Evolutionary conservation across 2,888 invertebrate species (phyloP), one percentile per base, ranked within the genome.

Genomic region (Neoaliturus tenellus): DNA sequence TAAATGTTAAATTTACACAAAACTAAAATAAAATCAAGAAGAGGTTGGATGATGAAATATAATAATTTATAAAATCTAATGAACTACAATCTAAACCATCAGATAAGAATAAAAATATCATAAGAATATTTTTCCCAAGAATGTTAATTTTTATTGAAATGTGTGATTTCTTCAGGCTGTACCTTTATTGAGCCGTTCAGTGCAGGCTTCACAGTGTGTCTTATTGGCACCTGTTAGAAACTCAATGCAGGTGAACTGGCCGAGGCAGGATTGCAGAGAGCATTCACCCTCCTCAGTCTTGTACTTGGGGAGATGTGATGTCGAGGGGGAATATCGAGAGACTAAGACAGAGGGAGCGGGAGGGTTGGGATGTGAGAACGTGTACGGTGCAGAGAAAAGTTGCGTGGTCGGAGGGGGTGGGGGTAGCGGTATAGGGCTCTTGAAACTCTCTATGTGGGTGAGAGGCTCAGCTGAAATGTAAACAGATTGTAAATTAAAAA

Each of bases 171-270:
- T 86, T 6, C 35, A 35, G 35, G 10, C 35, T 8, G 25, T 87
- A 90, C 91, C 90, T 85, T 90, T 90, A 87, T 94, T 94, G 85
- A 93, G 92, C n/a, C 94, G 91, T 86, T 94, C 94, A 0, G 97
- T 97, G 91, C 99, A 99, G 69, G 94, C 93, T 89, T 97, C 97
- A 90, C 99, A 99, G 82, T 96, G 95, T 73, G 99, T 98, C 91
- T 96, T 97, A 90, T 99, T 99, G 89, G 95, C 96, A 0, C 97
- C 98, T 0, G 96, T 96, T 91, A 99, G 94, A 25, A 98, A 91
- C 90, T 99, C 99, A 20, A 96, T 93, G 0, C 96, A 95, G 0
- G 98, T 98, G 91, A 99, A 99, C 90, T 98, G 97, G 89, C 96
- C 96, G 81, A 99, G 93, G 89, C 98, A 98, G 0, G 98, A 97